phyloP scores from a whole-genome alignment of 2,888 invertebrate species.

The Dolichopus griseipennis region DNA sequence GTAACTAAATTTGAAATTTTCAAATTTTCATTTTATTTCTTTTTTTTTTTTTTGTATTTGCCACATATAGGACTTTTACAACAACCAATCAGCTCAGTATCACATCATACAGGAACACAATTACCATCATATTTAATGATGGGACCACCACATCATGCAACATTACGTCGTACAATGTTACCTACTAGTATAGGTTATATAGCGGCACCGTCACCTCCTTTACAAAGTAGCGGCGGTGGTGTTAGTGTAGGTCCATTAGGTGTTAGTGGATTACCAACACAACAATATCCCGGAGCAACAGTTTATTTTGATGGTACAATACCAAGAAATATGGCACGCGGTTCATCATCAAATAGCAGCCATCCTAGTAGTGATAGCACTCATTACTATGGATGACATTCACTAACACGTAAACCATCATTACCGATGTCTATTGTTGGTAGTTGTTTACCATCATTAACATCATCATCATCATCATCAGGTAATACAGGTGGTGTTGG shows the following conservation, averaged over 20 bases:
- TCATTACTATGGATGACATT: conserved; percentile 43
- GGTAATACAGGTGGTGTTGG: conserved; percentile 16
- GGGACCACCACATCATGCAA: conserved; percentile 38
- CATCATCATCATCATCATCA: conserved; percentile 12
- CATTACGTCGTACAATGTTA: conserved; percentile 36
- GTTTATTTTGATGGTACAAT: conserved; percentile 39
- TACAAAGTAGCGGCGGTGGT: conserved; percentile 21
- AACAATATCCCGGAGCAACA: conserved; percentile 19
- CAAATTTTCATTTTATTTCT: not conserved
- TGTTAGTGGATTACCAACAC: conserved; percentile 28
- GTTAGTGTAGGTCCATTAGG: conserved; percentile 25
- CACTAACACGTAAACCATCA: conserved; percentile 36
- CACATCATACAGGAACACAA: conserved; percentile 28
- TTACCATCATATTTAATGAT: conserved; percentile 35
- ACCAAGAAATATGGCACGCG: conserved; percentile 34
- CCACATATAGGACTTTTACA: conserved; percentile 35
- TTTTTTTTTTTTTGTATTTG: conserved; percentile 8
- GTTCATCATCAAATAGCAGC: conserved; percentile 32
- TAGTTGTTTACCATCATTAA: conserved; percentile 20
- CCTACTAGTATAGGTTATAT: conserved; percentile 38
- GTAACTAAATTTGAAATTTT: conserved; percentile 8
- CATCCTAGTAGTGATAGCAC: conserved; percentile 13
- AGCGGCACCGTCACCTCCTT: conserved; percentile 26
- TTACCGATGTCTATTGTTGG: conserved; percentile 33
- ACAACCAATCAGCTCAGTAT: conserved; percentile 31